Conservation (phyloP, 2,113 vertebrate genomes). For the Canis aureus region DNA sequence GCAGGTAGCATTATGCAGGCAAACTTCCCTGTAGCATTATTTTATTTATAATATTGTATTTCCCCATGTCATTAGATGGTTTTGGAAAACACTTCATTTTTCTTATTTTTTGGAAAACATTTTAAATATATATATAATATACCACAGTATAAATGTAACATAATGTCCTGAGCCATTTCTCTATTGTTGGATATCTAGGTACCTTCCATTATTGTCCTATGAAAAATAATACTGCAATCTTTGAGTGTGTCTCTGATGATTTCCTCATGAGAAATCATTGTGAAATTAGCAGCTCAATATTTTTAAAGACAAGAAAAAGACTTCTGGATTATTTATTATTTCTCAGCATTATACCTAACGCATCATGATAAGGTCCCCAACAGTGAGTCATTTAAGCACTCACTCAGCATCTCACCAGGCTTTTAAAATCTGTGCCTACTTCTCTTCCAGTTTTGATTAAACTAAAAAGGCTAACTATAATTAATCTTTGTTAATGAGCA, state of each 20-base stretch:
- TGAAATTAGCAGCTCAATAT: conserved; percentile 14
- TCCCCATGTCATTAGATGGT: background rate
- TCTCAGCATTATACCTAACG: background rate
- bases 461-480: conserved; percentile 31
- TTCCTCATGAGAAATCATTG: background rate
- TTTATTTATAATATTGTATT: conserved; percentile 56
- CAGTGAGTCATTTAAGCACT: conserved; percentile 23
- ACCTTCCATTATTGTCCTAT: background rate
- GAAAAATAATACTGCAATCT: background rate
- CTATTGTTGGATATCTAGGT: background rate
- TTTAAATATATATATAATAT: background rate
- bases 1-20: background rate
- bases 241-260: background rate
- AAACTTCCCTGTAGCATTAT: background rate
- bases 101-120: background rate
- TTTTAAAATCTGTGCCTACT: conserved; percentile 59
- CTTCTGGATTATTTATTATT: conserved; percentile 16
- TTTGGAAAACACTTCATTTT: conserved; percentile 10
- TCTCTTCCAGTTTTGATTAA: conserved; percentile 55
- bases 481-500: conserved; percentile 33
- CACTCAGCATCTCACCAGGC: background rate
- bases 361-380: background rate
- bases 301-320: conserved; percentile 34
- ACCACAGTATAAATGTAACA: background rate
- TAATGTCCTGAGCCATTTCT: background rate